Base-by-base conservation (phyloP, 2,888 invertebrate genomes). In the Spodoptera picta region DNA sequence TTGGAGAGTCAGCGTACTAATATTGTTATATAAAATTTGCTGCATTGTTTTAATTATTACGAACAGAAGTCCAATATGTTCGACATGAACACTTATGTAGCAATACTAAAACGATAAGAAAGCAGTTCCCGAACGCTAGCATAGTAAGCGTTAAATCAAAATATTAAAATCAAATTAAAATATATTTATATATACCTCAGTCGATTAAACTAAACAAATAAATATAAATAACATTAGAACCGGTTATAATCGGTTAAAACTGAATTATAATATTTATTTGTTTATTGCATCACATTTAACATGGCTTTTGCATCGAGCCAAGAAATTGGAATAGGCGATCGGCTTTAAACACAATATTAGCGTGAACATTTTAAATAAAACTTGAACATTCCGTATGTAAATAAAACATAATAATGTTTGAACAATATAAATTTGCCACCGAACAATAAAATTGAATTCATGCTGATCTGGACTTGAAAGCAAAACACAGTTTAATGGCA, bases 311-410 rank as follows among this genome's bases (percentile, higher is more conserved):
- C 70, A 78, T 56, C 60, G 69, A 68, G 70, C 69, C 78, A 79
- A 74, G 72, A 79, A 84, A 84, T 83, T 83, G 81, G 75, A 83
- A 77, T 76, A 80, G 67, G 71, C 52, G 62, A 73, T 67, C 59
- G 50, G 65, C 67, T 63, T 77, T 77, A 47, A 80, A 73, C 66
- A 69, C 69, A 70, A 79, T 75, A 80, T 80, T 68, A 78, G 65
- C 79, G 80, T 79, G 80, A 79, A 78, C 43, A 72, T 63, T 79
- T 63, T 67, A 46, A 80, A 74, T 70, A 67, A 65, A 75, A 70
- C 61, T 62, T 41, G 57, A 59, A 74, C 73, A 58, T 57, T 53
- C 55, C 60, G 49, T 53, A 75, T 69, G 71, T 61, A 71, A 79
- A 64, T 76, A 80, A 79, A 76, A 72, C 63, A 80, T 73, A 47